Evolutionary conservation across 1,140 invertebrate species (phyloP).

Genomic region (Pseudomyrmex pallidus): DNA sequence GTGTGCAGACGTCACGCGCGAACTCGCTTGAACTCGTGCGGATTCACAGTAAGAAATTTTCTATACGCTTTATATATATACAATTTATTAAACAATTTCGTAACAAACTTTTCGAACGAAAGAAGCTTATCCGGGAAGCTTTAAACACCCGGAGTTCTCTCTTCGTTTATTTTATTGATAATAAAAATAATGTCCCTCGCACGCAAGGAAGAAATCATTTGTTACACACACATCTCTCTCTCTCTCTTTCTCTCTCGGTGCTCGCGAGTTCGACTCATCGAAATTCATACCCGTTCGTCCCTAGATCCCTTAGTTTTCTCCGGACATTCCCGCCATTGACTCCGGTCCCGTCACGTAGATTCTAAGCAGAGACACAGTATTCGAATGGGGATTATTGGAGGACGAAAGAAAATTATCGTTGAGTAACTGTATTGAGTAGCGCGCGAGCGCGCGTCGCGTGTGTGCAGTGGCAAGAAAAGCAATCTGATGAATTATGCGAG

Average conservation of each 20-base stretch:
- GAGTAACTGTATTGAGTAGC: constrained; percentile 79
- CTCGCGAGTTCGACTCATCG: constrained; percentile 7
- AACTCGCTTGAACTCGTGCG: too few species aligned
- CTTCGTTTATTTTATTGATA: too few species aligned
- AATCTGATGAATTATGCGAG: constrained; percentile 33
- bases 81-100: too few species aligned
- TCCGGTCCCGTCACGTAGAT: constrained; percentile 77
- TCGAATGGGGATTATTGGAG: constrained; percentile 81
- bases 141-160: too few species aligned
- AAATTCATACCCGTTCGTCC: constrained; percentile 40
- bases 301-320: constrained; percentile 57
- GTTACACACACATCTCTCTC: not conserved
- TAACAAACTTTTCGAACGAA: too few species aligned
- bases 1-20: too few species aligned
- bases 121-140: too few species aligned
- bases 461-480: constrained; percentile 83
- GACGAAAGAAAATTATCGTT: constrained; percentile 81
- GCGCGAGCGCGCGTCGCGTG: constrained; percentile 65
- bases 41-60: too few species aligned
- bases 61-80: too few species aligned
- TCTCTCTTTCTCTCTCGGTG: constrained; percentile 41
- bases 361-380: constrained; percentile 83
- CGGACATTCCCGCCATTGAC: constrained; percentile 57
- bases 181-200: too few species aligned
- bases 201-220: too few species aligned